Evolutionary conservation across 1,140 invertebrate species (phyloP), one percentile per base, ranked within the genome.

Genomic region (Drosophila orena): DNA sequence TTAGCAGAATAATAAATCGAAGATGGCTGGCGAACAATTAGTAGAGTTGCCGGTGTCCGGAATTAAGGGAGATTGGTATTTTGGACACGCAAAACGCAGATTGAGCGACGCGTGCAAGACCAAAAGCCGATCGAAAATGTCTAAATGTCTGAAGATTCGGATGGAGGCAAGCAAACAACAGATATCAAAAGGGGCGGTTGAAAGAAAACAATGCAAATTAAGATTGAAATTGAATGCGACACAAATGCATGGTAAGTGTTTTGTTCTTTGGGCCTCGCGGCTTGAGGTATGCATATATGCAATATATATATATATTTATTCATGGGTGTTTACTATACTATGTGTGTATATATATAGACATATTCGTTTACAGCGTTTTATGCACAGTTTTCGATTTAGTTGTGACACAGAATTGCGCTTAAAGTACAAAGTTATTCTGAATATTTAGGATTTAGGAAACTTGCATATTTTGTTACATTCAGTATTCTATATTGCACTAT

Each of bases 241-340:
- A 86, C 79, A 76, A 83, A 76, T 86, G 79, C 81, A 85, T 81
- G 62, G 71, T 24, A 56, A 75, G 57, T 68, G 42, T 47, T 60
- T 61, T 43, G 52, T 55, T 66, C 69, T 38, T 57, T 46, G 62
- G 50, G 79, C 59, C 74, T 55, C 30, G n/a, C 22, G 73, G 46
- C 64, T 27, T 69, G 79, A 86, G 81, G 81, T 83, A 83, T 79
- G 81, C 83, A 83, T 79, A 65, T 75, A 74, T 81, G 24, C 35
- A 38, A 49, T 30, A 30, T 53, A 22, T 71, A 66, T 71, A 61
- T 69, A 52, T 77, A 59, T 77, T 68, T 77, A 70, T 72, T 58
- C 37, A 44, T 61, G 49, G 56, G 54, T 58, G 20, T 60, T 60
- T 56, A 54, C 53, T 75, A 56, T 44, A 37, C 52, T 43, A 57